Conservation (phyloP, 2,797 vertebrate species). For the Tachyglossus aculeatus region DNA sequence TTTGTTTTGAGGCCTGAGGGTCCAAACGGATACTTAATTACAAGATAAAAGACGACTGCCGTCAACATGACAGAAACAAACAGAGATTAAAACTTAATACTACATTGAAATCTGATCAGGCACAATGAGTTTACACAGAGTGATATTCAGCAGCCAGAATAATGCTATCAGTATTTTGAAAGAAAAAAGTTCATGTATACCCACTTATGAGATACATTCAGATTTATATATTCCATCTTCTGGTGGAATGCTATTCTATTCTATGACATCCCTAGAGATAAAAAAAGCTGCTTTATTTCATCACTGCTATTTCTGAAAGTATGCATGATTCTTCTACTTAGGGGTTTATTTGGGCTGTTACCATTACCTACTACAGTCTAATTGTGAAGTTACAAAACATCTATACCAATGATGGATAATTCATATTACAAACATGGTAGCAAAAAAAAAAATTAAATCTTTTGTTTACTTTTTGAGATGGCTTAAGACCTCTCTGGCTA, state of each 20-base stretch:
- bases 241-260: slow-evolving; percentile 11
- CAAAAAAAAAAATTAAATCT: slow-evolving; percentile 14
- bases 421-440: slow-evolving; percentile 10
- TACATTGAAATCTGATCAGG: slow-evolving; percentile 59
- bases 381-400: slow-evolving; percentile 10
- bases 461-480: slow-evolving; percentile 27
- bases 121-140: slow-evolving; percentile 32
- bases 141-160: slow-evolving; percentile 30
- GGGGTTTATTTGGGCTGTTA: background rate
- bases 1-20: slow-evolving; percentile 54
- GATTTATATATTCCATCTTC: slow-evolving; percentile 8
- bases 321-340: slow-evolving; percentile 12
- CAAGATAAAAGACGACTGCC: slow-evolving; percentile 55
- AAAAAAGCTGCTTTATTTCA: slow-evolving; percentile 2
- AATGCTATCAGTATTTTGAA: slow-evolving; percentile 26
- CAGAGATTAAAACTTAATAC: slow-evolving; percentile 44
- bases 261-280: background rate
- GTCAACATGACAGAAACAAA: slow-evolving; percentile 50
- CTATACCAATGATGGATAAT: slow-evolving; percentile 1
- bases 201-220: background rate
- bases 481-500: slow-evolving; percentile 15
- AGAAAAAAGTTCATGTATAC: slow-evolving; percentile 27
- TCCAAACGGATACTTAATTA: slow-evolving; percentile 57
- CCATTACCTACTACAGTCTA: slow-evolving; percentile 3
- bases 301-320: slow-evolving; percentile 9